Evolutionary conservation across 1,140 invertebrate genomes (phyloP).

Genomic region (Pseudomyrmex sp.): DNA sequence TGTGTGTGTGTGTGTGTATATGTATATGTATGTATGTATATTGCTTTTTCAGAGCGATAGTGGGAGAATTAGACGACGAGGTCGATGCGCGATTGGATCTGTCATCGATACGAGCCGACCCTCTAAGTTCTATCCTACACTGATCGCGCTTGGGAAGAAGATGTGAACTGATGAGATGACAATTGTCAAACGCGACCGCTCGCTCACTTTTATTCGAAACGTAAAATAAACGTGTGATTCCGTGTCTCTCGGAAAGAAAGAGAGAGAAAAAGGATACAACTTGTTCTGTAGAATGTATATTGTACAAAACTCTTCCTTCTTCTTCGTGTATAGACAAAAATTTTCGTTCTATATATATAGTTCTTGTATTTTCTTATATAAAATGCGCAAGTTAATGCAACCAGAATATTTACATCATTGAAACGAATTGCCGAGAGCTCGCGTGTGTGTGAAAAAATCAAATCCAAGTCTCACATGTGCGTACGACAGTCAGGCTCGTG

Average conservation of each 20-base stretch:
- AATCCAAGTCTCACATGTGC: background rate
- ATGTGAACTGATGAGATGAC: too few species aligned
- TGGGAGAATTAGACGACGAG: conserved; percentile 97
- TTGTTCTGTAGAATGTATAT: conserved; percentile 56
- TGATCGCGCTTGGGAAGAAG: conserved; percentile 77
- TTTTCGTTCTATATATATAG: conserved; percentile 24
- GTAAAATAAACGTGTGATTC: conserved; percentile 24
- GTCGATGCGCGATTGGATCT: conserved; percentile 94
- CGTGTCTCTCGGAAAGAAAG: background rate
- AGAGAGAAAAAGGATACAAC: conserved; percentile 55
- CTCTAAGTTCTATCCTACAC: conserved; percentile 94
- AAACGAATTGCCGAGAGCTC: conserved; percentile 48
- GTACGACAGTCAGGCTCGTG: conserved; percentile 64
- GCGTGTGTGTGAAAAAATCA: background rate
- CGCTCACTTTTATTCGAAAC: conserved; percentile 18
- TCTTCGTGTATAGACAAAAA: conserved; percentile 3
- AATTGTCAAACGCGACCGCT: background rate
- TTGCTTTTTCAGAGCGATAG: conserved; percentile 89
- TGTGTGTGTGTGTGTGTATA: background rate
- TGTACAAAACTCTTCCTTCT: conserved; percentile 55
- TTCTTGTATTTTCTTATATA: conserved; percentile 64
- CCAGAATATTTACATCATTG: conserved; percentile 59
- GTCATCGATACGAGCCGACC: conserved; percentile 94
- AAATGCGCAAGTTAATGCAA: conserved; percentile 58
- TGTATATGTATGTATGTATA: conserved; percentile 37